Conservation (phyloP, 1,140 invertebrate species). For the Drosophila melanica region DNA sequence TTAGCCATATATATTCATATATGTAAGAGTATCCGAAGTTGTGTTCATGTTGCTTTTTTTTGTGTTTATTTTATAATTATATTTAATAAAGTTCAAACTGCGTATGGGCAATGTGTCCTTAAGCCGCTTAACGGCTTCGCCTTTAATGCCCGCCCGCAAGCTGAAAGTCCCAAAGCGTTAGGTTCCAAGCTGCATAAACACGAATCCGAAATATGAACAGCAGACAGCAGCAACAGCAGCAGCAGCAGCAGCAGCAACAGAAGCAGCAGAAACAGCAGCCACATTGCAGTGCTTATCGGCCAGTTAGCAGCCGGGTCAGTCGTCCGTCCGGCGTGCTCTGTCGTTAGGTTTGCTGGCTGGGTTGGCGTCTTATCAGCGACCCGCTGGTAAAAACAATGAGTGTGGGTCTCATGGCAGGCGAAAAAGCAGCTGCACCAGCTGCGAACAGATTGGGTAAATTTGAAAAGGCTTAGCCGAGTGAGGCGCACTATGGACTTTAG, state of each 20-base stretch:
- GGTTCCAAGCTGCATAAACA: slow-evolving; percentile 71
- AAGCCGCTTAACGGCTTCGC: slow-evolving; percentile 73
- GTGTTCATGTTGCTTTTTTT: not conserved
- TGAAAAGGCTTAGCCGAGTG: slow-evolving; percentile 36
- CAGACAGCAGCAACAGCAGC: slow-evolving; percentile 3
- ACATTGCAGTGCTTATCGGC: slow-evolving; percentile 61
- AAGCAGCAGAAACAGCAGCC: slow-evolving; percentile 1
- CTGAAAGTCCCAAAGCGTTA: slow-evolving; percentile 61
- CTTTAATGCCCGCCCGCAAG: slow-evolving; percentile 39
- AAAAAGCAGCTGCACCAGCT: slow-evolving; percentile 1
- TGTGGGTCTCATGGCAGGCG: not conserved
- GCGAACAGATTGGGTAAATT: slow-evolving; percentile 9
- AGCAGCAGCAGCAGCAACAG: not conserved
- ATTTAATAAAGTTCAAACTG: slow-evolving; percentile 65
- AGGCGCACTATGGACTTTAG: slow-evolving; percentile 5
- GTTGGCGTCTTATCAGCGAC: slow-evolving; percentile 51
- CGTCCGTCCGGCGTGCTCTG: slow-evolving; percentile 22
- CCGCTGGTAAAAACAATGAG: slow-evolving; percentile 32
- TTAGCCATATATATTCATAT: not conserved
- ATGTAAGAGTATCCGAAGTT: slow-evolving; percentile 1
- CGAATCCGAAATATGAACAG: slow-evolving; percentile 63
- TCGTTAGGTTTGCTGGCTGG: slow-evolving; percentile 27
- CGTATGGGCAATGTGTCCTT: slow-evolving; percentile 46
- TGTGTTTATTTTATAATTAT: slow-evolving; percentile 65
- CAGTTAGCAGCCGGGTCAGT: slow-evolving; percentile 50